phyloP scores from a whole-genome alignment of 2,888 invertebrate species.

The Disparrhopalites patrizii region DNA sequence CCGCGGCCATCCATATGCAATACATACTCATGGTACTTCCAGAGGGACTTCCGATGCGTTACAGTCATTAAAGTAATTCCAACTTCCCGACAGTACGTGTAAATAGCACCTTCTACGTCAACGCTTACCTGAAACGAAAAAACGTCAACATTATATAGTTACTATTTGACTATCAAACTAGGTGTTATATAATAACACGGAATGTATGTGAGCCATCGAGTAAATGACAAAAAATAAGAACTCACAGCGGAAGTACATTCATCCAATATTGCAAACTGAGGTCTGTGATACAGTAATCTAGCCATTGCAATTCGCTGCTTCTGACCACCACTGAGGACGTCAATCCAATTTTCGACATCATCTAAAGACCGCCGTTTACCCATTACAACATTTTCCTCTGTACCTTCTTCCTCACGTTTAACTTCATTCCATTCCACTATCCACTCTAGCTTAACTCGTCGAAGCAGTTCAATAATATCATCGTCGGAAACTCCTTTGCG shows the following conservation, averaged over 20 bases:
- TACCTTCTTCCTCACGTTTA: constrained; percentile 53
- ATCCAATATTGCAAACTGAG: constrained; percentile 97
- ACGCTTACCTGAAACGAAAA: constrained; percentile 61
- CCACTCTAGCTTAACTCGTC: constrained; percentile 55
- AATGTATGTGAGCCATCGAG: background rate
- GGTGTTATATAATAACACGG: background rate
- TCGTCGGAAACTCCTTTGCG: constrained; percentile 68
- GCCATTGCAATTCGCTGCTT: constrained; percentile 99
- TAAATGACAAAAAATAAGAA: background rate
- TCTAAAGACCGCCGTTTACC: constrained; percentile 63
- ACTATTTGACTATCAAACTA: background rate
- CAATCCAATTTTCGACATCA: constrained; percentile 97
- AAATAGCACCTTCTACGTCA: constrained; percentile 97
- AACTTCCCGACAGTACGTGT: constrained; percentile 82
- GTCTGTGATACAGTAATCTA: constrained; percentile 81
- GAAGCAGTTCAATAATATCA: constrained; percentile 63
- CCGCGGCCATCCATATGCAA: constrained; percentile 93
- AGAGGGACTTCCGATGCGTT: constrained; percentile 93
- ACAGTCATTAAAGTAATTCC: constrained; percentile 93
- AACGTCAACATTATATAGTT: constrained; percentile 1
- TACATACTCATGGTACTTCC: constrained; percentile 83
- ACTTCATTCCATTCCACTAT: constrained; percentile 55
- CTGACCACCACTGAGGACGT: constrained; percentile 95
- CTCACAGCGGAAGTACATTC: constrained; percentile 96
- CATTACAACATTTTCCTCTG: constrained; percentile 27